phyloP scores from a whole-genome alignment of 2,113 vertebrate species.

The Anseranas semipalmata region DNA sequence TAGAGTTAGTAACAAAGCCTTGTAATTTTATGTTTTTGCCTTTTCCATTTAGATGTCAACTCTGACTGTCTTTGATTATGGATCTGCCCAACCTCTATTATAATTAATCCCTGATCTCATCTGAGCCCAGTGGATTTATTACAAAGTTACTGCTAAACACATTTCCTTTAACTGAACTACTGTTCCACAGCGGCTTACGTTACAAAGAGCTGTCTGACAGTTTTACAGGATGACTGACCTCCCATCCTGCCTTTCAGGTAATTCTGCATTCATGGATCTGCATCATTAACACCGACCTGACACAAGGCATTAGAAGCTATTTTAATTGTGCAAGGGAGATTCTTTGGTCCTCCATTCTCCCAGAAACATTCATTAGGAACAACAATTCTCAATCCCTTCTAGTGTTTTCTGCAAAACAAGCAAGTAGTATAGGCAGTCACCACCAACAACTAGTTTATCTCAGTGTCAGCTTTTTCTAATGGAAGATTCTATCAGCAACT shows the following conservation, averaged over 20 bases:
- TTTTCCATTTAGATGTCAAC: not conserved
- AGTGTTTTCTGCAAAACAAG: not conserved
- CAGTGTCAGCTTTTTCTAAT: not conserved
- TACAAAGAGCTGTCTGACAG: not conserved
- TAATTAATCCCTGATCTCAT: not conserved
- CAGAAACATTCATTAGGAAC: not conserved
- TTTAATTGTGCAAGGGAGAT: not conserved
- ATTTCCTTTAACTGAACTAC: not conserved
- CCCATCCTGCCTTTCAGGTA: not conserved
- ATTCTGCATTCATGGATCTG: not conserved
- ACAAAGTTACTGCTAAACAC: not conserved
- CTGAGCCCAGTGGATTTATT: not conserved
- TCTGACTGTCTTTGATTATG: not conserved
- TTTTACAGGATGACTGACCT: not conserved
- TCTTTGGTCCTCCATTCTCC: not conserved
- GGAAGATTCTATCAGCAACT: constrained; percentile 49
- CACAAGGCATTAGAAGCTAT: not conserved
- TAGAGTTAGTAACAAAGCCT: not conserved
- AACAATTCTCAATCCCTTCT: not conserved
- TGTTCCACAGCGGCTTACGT: not conserved
- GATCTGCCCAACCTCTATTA: not conserved
- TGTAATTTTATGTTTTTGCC: not conserved
- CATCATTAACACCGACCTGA: not conserved
- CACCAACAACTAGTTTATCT: constrained; percentile 14
- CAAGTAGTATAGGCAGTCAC: not conserved